Conservation (phyloP, 2,888 invertebrate species). For the Yponomeuta sedellus region DNA sequence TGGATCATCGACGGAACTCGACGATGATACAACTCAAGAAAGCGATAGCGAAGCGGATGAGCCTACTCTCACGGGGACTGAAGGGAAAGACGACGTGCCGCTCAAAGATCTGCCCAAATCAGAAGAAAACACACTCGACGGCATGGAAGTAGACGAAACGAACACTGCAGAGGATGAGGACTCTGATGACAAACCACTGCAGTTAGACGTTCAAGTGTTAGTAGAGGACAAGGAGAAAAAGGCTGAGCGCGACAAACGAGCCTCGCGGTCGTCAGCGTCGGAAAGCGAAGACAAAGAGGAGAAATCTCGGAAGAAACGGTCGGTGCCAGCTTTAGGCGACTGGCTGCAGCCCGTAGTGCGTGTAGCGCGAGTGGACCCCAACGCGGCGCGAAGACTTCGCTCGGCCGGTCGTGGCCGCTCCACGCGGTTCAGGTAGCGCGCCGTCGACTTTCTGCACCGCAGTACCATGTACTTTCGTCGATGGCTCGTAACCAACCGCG, state of each 20-base stretch:
- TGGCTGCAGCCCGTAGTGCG: slow-evolving; percentile 81
- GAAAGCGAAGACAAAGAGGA: slow-evolving; percentile 29
- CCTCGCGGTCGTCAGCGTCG: slow-evolving; percentile 2
- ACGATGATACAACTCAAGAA: slow-evolving; percentile 51
- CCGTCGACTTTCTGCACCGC: slow-evolving; percentile 22
- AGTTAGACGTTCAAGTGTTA: slow-evolving; percentile 39
- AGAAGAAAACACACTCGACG: slow-evolving; percentile 14
- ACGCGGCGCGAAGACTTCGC: slow-evolving; percentile 46
- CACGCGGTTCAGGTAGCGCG: slow-evolving; percentile 41
- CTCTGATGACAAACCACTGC: slow-evolving; percentile 30
- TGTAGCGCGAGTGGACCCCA: slow-evolving; percentile 78
- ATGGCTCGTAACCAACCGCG: slow-evolving; percentile 17
- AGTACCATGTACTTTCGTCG: slow-evolving; percentile 18
- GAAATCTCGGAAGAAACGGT: slow-evolving; percentile 30
- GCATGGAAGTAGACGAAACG: slow-evolving; percentile 13
- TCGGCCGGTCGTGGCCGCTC: slow-evolving; percentile 36
- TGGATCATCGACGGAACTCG: slow-evolving; percentile 49
- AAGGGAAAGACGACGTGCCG: slow-evolving; percentile 33
- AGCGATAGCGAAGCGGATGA: slow-evolving; percentile 50
- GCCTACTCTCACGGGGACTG: slow-evolving; percentile 37
- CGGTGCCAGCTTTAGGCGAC: slow-evolving; percentile 41
- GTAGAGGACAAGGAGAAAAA: slow-evolving; percentile 32
- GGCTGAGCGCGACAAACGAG: slow-evolving; percentile 28
- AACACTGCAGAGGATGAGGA: slow-evolving; percentile 19
- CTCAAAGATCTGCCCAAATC: slow-evolving; percentile 30